Base-by-base conservation (phyloP, 35 echinoderm and acorn worm species). In the Patiria miniata region DNA sequence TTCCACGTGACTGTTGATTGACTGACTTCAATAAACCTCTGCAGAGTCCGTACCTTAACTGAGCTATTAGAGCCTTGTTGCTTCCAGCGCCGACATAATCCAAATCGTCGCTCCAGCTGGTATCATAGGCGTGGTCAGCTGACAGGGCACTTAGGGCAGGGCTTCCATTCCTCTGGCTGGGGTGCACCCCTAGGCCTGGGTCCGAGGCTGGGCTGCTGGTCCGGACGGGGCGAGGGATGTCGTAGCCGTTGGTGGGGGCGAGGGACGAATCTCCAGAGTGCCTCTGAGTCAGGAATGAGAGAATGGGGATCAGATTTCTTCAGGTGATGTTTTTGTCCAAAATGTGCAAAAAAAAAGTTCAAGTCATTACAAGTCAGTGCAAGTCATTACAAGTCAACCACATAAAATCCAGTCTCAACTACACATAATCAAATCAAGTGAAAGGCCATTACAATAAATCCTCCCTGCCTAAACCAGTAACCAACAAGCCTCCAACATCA, bases 51-150 rank as follows among this genome's bases (percentile, higher is more conserved):
- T 51, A 52, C 80, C 44, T 82, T 12, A 82, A 29, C 51, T 82
- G 39, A 52, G 80, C 80, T 50, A 82, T 32, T 17, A 82, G 28
- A 22, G 80, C 80, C 32, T 42, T 42, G 42, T 53, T 82, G 26
- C 42, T 82, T 33, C 80, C 51, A 32, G 26, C 65, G 8, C 65
- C 65, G 8, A 73, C 65, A 32, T 14, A 34, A 26, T 73, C 65
- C 29, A 73, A 2, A 1, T 73, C 65, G 34, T 73, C 65, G 34
- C 34, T 73, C 65, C 65, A 73, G 65, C 21, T 73, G 2, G 65
- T 73, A 23, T 73, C 26, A 8, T 73, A 30, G 34, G 7, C 34
- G 19, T 73, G 65, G 34, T 73, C 65, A 0, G 65, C 65, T 0
- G 65, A 73, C 2, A 73, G 65, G 65, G 65, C 34, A 8, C 65